These are phyloP conservation scores for Eulemur mongoz DNA, from an alignment of 2,797 vertebrate species.

Conservation along the genomic window DNA sequence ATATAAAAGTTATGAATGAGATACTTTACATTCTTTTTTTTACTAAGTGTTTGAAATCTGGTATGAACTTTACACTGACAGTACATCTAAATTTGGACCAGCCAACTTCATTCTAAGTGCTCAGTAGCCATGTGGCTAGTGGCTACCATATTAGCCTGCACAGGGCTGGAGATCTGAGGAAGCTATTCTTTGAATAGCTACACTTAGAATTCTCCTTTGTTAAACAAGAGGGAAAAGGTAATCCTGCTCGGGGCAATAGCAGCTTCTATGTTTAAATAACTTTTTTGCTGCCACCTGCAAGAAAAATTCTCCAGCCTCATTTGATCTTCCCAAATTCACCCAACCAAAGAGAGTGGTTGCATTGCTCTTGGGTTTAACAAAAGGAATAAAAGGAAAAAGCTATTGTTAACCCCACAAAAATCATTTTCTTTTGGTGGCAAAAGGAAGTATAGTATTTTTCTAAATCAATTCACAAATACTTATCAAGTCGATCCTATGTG, in stretches of 20 bases:
- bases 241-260: background rate
- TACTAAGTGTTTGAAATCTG: slow-evolving; percentile 38
- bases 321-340: slow-evolving; percentile 39
- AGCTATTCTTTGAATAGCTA: slow-evolving; percentile 49
- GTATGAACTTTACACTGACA: background rate
- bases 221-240: slow-evolving; percentile 4
- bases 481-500: slow-evolving; percentile 21
- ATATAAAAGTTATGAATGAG: slow-evolving; percentile 29
- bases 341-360: background rate
- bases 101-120: slow-evolving; percentile 11
- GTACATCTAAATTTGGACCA: background rate
- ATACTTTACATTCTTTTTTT: slow-evolving; percentile 2
- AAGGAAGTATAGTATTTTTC: slow-evolving; percentile 9
- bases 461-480: slow-evolving; percentile 42
- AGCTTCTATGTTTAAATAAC: slow-evolving; percentile 37
- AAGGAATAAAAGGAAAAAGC: background rate
- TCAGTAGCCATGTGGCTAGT: background rate
- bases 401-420: slow-evolving; percentile 30
- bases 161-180: background rate
- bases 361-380: background rate
- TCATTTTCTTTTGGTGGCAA: background rate
- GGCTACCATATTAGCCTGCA: background rate
- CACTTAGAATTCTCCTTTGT: slow-evolving; percentile 37
- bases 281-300: background rate
- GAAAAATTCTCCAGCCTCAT: slow-evolving; percentile 22